phyloP scores from a whole-genome alignment of 2,113 vertebrate species.

The Pachypanchax playfairii region DNA sequence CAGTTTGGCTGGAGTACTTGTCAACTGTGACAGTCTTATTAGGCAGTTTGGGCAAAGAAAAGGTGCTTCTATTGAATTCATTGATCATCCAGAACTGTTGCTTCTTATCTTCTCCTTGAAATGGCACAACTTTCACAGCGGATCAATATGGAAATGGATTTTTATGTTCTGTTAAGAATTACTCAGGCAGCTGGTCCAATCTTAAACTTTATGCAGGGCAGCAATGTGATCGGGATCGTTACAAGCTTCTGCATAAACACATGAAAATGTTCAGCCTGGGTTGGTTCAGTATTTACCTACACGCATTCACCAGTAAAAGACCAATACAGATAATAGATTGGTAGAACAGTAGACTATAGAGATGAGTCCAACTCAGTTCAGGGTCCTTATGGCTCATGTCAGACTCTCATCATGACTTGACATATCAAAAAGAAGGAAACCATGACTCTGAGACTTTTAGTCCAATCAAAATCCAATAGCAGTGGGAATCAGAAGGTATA shows the following conservation, averaged over 20 bases:
- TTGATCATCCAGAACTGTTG: constrained; percentile 51
- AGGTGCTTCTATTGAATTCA: constrained; percentile 52
- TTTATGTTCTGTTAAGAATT: constrained; percentile 55
- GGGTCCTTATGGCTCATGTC: background rate
- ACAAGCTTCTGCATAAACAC: constrained; percentile 2
- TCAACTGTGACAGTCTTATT: constrained; percentile 57
- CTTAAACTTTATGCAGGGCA: constrained; percentile 26
- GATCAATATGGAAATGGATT: constrained; percentile 64
- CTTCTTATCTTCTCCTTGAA: constrained; percentile 39
- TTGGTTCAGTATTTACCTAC: constrained; percentile 7
- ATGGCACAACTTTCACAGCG: constrained; percentile 28
- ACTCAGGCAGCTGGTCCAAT: constrained; percentile 47
- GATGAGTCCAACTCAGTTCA: background rate
- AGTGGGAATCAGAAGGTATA: background rate
- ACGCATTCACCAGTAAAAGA: background rate
- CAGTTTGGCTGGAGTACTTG: constrained; percentile 38
- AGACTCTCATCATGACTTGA: background rate
- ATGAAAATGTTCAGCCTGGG: background rate
- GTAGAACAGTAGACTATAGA: background rate
- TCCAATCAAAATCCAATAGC: background rate
- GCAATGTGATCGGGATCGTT: constrained; percentile 10
- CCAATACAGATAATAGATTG: constrained; percentile 17
- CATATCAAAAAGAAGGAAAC: no score
- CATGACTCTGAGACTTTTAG: no score
- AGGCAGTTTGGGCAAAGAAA: constrained; percentile 50